Evolutionary conservation across 2,113 vertebrate species (phyloP), one percentile per base, ranked within the genome.

Genomic region (Uropsilus gracilis): DNA sequence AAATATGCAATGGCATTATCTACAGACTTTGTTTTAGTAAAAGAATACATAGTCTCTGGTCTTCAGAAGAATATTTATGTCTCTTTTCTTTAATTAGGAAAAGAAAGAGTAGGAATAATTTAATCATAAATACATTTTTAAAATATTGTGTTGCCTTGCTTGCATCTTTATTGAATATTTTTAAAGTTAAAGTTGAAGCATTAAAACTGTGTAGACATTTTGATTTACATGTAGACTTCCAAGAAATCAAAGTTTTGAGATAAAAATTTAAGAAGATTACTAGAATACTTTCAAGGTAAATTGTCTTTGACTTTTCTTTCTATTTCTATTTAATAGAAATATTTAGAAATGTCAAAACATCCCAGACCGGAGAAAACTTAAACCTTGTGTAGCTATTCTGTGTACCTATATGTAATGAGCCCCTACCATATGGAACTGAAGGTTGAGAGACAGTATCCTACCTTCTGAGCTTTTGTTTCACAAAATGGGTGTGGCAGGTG

Each of bases 251-350:
- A 96, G 69, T 94, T 94, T 46, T 93, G 82, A 94, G 61, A 84
- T 92, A 7, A 83, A 83, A 94, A 95, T 86, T 94, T 96, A 90
- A 95, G 71, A 96, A 66, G 94, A 95, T 92, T 96, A 68, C 72
- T 95, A 97, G 88, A 95, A 94, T 95, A 94, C 55, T 89, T 96
- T 46, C 83, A 97, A 89, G 53, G 30, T 95, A 95, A 83, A 69
- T 42, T 87, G 44, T 32, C 86, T 97, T 96, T 97, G 85, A 91
- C 95, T 89, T 95, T 86, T 96, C 59, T 97, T 96, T n/a, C n/a
- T n/a, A n/a, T n/a, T 95, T 94, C 69, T 86, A 84, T 94, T 95
- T 95, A 97, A 95, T 72, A 95, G 75, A 94, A 91, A 88, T 94
- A 39, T 12, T 80, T 94, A 82, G 80, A 95, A 94, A 91, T 95